Evolutionary conservation across 2,888 invertebrate genomes (phyloP), one percentile per base, ranked within the genome.

Genomic region (Drosophila recens): DNA sequence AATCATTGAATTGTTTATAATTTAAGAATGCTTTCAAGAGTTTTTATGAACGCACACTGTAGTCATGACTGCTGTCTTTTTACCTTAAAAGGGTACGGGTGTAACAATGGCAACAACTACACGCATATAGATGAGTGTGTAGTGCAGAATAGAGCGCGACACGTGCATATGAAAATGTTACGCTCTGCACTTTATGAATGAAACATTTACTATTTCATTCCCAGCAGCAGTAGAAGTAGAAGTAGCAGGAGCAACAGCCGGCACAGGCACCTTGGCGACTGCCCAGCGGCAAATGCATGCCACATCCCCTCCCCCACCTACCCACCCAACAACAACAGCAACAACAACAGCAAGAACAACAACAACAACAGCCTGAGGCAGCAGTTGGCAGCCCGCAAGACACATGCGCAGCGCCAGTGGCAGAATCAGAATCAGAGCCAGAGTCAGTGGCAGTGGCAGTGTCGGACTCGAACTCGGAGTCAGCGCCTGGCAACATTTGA

Each of bases 341-440:
- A 36, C 43, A 23, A n/a, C n/a, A n/a, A n/a, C n/a, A n/a, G n/a
- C n/a, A n/a, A n/a, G n/a, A n/a, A n/a, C n/a, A n/a, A n/a, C n/a
- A n/a, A n/a, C 52, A 38, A 30, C 8, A 30, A 23, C 27, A 23
- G 66, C 52, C 61, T n/a, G 72, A 48, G 63, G 72, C 53, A 52
- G 68, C 67, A 72, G 27, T 69, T 71, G 77, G 72, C 72, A 64
- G 54, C 58, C 71, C 68, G 76, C 73, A 85, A 73, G 85, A 84
- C 82, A 87, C 88, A 88, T 88, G 88, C 88, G 88, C 88, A 82
- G 67, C 85, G 87, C 66, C 71, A 70, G 38, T 15, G 57, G 88
- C 88, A 82, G n/a, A 10, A 30, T 17, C 33, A 46, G 52, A 3
- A 2, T 30, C 88, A 82, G 11, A 10, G 34, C n/a, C 33, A 46